Evolutionary conservation across 2,888 invertebrate species (phyloP).

Genomic region (Lapara coniferarum): DNA sequence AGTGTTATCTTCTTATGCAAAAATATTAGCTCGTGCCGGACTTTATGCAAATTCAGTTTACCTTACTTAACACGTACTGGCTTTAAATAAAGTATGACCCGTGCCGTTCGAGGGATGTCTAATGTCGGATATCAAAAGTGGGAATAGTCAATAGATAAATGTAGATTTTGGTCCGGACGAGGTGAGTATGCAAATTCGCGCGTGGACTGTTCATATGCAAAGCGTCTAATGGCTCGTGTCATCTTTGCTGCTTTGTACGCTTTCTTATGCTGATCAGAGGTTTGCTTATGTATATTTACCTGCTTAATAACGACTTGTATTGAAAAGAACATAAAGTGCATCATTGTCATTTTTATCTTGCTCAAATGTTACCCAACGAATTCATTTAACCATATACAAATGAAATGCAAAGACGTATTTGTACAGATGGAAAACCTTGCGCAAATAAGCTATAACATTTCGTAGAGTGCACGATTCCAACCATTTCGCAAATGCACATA

Average conservation of each 20-base stretch:
- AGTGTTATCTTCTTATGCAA: slow-evolving; percentile 79
- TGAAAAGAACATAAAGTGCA: slow-evolving; percentile 32
- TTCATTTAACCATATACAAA: slow-evolving; percentile 8
- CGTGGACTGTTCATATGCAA: slow-evolving; percentile 81
- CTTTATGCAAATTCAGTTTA: slow-evolving; percentile 75
- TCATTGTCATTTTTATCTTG: background rate
- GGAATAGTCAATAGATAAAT: slow-evolving; percentile 57
- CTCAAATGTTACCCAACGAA: background rate
- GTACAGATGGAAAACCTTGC: slow-evolving; percentile 17
- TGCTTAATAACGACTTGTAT: slow-evolving; percentile 46
- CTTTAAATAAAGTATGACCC: slow-evolving; percentile 67
- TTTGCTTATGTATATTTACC: slow-evolving; percentile 46
- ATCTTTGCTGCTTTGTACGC: slow-evolving; percentile 50
- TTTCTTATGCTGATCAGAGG: slow-evolving; percentile 64
- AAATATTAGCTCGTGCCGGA: slow-evolving; percentile 80
- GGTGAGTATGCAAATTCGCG: slow-evolving; percentile 75
- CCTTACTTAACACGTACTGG: slow-evolving; percentile 66
- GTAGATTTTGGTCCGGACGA: slow-evolving; percentile 65
- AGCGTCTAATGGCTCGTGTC: slow-evolving; percentile 65
- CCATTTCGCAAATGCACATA: slow-evolving; percentile 21
- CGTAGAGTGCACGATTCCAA: slow-evolving; percentile 23
- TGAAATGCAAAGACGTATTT: slow-evolving; percentile 8
- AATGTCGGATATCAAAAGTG: slow-evolving; percentile 61
- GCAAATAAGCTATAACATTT: slow-evolving; percentile 22
- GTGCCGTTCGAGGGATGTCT: slow-evolving; percentile 64